A percentile compares a stretch with the other conserved stretches of the same genome.
These are phyloP conservation scores for Masticophis lateralis DNA, from an alignment of 2,797 vertebrate species.

Conservation along the genomic window DNA sequence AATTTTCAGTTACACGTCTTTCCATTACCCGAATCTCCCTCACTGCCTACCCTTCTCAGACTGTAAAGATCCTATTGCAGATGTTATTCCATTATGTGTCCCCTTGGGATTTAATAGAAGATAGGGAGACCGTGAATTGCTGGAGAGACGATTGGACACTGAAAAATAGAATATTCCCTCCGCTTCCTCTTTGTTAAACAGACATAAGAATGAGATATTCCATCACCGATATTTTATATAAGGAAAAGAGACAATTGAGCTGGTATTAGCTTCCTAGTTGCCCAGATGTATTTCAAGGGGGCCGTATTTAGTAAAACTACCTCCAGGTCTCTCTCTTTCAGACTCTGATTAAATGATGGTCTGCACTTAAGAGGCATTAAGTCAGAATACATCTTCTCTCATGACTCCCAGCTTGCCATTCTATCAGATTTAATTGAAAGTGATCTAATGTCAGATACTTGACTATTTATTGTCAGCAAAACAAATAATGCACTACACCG, in stretches of 20 bases:
- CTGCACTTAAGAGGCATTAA: slow-evolving; percentile 45
- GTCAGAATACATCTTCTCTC: slow-evolving; percentile 51
- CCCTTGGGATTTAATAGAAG: not conserved
- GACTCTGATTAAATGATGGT: slow-evolving; percentile 34
- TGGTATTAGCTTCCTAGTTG: not conserved
- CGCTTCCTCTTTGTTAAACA: not conserved
- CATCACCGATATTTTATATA: not conserved
- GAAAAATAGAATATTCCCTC: not conserved
- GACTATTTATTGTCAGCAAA: slow-evolving; percentile 63
- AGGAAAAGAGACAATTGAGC: not conserved
- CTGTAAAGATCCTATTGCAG: not conserved
- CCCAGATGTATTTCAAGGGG: not conserved
- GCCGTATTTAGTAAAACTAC: not conserved
- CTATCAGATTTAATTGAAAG: slow-evolving; percentile 64
- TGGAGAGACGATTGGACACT: not conserved
- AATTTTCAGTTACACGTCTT: not conserved
- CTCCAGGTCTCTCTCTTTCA: slow-evolving; percentile 12
- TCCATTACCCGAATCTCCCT: not conserved
- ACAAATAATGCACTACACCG: slow-evolving; percentile 47
- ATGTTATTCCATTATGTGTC: not conserved
- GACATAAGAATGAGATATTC: not conserved
- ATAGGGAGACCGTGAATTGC: not conserved
- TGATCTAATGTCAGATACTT: slow-evolving; percentile 62
- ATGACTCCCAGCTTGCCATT: slow-evolving; percentile 53
- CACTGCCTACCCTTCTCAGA: not conserved